These are phyloP conservation scores for Drosophila buzzatii DNA, from an alignment of 2,888 invertebrate genomes.

Conservation along the genomic window DNA sequence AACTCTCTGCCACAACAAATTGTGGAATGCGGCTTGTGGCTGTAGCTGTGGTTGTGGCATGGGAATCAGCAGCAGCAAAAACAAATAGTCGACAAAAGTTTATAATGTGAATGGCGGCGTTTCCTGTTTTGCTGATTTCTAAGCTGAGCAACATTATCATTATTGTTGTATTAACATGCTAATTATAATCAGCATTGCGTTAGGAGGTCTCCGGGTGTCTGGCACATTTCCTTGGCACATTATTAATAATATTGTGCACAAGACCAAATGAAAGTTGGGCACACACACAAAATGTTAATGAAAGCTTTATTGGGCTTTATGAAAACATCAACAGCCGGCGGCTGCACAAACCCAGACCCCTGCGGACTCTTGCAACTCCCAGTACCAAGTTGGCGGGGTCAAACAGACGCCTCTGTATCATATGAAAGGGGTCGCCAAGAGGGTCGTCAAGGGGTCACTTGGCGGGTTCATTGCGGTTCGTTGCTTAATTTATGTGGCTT, in stretches of 20 bases:
- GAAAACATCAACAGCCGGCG: constrained; percentile 58
- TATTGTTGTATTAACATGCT: constrained; percentile 20
- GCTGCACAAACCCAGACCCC: constrained; percentile 5
- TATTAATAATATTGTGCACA: constrained; percentile 57
- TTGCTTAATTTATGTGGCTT: constrained; percentile 74
- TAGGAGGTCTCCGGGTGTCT: constrained; percentile 33
- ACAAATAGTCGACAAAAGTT: constrained; percentile 40
- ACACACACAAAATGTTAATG: constrained; percentile 55
- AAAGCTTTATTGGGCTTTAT: constrained; percentile 67
- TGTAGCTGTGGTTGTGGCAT: constrained; percentile 2
- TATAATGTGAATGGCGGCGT: constrained; percentile 28
- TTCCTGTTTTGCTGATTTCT: constrained; percentile 46
- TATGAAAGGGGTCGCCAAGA: constrained; percentile 56
- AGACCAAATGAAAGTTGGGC: constrained; percentile 61
- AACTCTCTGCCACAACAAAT: constrained; percentile 18
- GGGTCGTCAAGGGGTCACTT: constrained; percentile 36
- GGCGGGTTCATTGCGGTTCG: constrained; percentile 60
- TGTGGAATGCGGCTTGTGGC: not conserved
- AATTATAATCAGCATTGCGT: constrained; percentile 21
- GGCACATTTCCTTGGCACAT: constrained; percentile 49
- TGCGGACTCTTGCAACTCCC: not conserved
- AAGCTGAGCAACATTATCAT: constrained; percentile 26
- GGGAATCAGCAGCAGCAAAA: constrained; percentile 5
- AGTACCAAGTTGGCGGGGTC: constrained; percentile 7
- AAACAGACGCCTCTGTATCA: constrained; percentile 60